Conservation (phyloP, 2,113 vertebrate species). For the Leptodactylus fuscus region DNA sequence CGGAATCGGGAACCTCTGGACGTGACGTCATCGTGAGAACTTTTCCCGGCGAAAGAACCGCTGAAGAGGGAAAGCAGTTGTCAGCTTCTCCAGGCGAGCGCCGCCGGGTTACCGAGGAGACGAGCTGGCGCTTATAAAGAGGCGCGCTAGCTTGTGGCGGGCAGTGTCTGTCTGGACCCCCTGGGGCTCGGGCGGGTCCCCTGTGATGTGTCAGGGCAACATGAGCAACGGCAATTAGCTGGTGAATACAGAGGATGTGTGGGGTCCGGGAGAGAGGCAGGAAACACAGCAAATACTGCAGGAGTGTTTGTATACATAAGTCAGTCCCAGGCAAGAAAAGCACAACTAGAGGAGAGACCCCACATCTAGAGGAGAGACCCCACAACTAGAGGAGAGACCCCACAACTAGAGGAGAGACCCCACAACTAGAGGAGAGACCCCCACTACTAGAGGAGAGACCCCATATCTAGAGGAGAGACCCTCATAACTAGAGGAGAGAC, state of each 20-base stretch:
- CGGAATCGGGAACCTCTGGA: conserved; percentile 30
- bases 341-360: no score
- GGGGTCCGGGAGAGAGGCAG: no score
- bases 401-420: no score
- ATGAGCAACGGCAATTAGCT: neutral
- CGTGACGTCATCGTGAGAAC: conserved; percentile 55
- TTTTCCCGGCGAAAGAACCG: conserved; percentile 71
- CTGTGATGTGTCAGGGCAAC: neutral
- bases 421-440: no score
- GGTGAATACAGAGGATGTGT: neutral
- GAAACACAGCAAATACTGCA: neutral
- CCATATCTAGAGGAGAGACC: no score
- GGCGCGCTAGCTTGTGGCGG: neutral
- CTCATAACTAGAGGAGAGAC: no score
- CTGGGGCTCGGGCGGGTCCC: neutral
- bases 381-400: no score
- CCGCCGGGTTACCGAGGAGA: conserved; percentile 60
- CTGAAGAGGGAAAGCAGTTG: conserved; percentile 49
- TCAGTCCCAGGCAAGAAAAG: no score
- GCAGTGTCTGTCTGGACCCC: conserved; percentile 2
- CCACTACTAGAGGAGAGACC: no score
- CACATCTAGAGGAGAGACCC: no score
- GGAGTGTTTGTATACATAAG: neutral
- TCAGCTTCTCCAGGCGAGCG: conserved; percentile 38
- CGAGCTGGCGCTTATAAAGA: neutral